Conservation (phyloP, 2,888 invertebrate genomes). For the Campopleginae sp. region DNA sequence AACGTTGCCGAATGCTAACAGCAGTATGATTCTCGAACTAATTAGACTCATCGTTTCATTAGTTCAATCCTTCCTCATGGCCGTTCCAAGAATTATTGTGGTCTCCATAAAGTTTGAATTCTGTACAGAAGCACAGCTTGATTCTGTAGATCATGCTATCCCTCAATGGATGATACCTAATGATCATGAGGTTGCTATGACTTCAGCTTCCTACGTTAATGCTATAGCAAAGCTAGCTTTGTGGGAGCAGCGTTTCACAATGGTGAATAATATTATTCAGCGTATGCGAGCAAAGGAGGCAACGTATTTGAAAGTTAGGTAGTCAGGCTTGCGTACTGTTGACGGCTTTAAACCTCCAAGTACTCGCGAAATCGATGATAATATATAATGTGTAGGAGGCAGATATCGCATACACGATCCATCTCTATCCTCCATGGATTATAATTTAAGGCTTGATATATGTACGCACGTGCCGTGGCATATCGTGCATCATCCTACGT, state of each 20-base stretch:
- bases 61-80: neutral
- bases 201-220: neutral
- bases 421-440: slow-evolving; percentile 50
- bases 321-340: slow-evolving; percentile 20
- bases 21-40: neutral
- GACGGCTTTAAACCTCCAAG: slow-evolving; percentile 41
- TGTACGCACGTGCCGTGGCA: slow-evolving; percentile 49
- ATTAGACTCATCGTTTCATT: neutral
- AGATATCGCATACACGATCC: slow-evolving; percentile 41
- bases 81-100: neutral
- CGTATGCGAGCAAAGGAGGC: neutral
- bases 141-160: neutral
- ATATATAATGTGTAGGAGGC: slow-evolving; percentile 54
- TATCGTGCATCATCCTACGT: slow-evolving; percentile 49
- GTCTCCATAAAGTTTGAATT: neutral
- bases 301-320: slow-evolving; percentile 27
- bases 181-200: slow-evolving; percentile 3
- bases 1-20: neutral
- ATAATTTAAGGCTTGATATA: slow-evolving; percentile 65
- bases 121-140: neutral
- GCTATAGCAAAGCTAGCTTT: neutral
- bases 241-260: slow-evolving; percentile 16
- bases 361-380: slow-evolving; percentile 50
- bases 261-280: slow-evolving; percentile 46
- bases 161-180: neutral